These are phyloP conservation scores for Acyrthosiphon pisum DNA, from an alignment of 1,140 invertebrate genomes.

Conservation along the genomic window DNA sequence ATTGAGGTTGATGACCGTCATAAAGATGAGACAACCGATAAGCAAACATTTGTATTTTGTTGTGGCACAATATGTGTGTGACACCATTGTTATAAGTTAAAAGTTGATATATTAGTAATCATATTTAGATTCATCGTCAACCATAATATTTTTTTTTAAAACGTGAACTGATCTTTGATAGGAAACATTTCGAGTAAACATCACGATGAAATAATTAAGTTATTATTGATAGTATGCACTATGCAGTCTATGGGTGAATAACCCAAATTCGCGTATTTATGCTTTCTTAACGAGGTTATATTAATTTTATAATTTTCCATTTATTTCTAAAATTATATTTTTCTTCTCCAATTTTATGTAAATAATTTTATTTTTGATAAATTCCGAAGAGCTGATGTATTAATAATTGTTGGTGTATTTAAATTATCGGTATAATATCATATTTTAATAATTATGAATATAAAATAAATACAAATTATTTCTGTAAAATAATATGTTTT, in stretches of 20 bases:
- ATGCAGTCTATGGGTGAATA: not conserved
- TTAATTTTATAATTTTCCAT: not conserved
- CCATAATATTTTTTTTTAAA: not conserved
- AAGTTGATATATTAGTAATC: not conserved
- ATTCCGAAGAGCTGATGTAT: not conserved
- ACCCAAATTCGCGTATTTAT: not conserved
- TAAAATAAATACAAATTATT: not conserved
- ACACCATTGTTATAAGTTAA: not conserved
- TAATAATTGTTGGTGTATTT: too few species aligned
- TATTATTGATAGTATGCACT: not conserved
- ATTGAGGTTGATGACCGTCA: not conserved
- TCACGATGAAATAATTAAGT: too few species aligned
- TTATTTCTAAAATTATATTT: not conserved
- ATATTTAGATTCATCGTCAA: not conserved
- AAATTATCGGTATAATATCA: not conserved
- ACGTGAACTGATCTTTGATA: not conserved
- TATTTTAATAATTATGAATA: not conserved
- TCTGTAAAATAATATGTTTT: too few species aligned
- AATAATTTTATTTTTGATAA: not conserved
- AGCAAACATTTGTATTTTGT: not conserved
- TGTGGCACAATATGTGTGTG: not conserved
- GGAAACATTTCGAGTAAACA: not conserved
- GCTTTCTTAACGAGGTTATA: not conserved
- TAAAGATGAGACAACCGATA: slow-evolving; percentile 3
- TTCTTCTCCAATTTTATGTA: too few species aligned